Conservation (phyloP, 2,888 invertebrate species). For the Sarcophaga caerulescens region DNA sequence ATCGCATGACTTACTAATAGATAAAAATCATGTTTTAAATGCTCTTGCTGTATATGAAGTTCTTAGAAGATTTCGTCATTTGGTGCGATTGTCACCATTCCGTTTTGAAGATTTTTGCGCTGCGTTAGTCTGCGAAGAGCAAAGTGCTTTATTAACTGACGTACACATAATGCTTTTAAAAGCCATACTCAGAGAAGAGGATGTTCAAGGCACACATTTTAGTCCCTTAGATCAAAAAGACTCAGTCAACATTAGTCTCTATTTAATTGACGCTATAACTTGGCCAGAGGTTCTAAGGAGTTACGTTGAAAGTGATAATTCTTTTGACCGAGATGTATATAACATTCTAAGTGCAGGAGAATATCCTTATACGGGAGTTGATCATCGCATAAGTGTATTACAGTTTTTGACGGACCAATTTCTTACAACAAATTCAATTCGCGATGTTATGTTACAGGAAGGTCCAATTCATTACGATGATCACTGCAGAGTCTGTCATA, state of each 20-base stretch:
- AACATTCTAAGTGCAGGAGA: conserved; percentile 87
- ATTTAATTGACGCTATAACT: conserved; percentile 96
- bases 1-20: conserved; percentile 94
- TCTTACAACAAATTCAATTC: conserved; percentile 94
- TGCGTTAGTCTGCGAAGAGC: conserved; percentile 94
- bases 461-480: conserved; percentile 97
- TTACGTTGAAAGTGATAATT: conserved; percentile 95
- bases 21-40: conserved; percentile 88
- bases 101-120: conserved; percentile 98
- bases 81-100: conserved; percentile 96
- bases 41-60: conserved; percentile 97
- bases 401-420: conserved; percentile 97
- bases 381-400: conserved; percentile 90
- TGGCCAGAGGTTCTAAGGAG: conserved; percentile 96
- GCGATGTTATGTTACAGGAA: conserved; percentile 96
- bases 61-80: conserved; percentile 93
- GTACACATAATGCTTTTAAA: conserved; percentile 96
- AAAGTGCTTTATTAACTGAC: conserved; percentile 94
- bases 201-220: conserved; percentile 96
- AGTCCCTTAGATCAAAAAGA: conserved; percentile 98
- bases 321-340: conserved; percentile 88
- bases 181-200: conserved; percentile 95
- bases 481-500: conserved; percentile 95
- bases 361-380: conserved; percentile 93
- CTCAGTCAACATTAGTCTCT: conserved; percentile 95